Evolutionary conservation across 2,888 invertebrate species (phyloP), one percentile per base, ranked within the genome.

Genomic region (Ichneumoninae sp.): DNA sequence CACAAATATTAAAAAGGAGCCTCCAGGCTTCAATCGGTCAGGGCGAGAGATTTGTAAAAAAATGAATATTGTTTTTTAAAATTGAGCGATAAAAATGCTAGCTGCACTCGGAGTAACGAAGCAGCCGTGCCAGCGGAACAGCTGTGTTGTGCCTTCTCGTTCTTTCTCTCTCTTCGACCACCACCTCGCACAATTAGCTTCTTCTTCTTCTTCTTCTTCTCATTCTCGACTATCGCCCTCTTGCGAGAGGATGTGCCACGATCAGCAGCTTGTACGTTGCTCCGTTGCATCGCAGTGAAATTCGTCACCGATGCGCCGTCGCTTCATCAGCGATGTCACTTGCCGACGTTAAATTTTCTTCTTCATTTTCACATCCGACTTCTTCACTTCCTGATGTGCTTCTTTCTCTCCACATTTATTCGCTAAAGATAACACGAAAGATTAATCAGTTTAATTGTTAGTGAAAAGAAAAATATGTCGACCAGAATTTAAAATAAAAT

Each of bases 101-200:
- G 16, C 16, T 63, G 26, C 52, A 33, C 50, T 10, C 36, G 47
- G 16, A 13, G 50, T 16, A 30, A 33, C 70, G 70, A 30, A n/a
- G 33, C 70, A 3, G 70, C 70, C 52, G 54, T 70, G 52, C 30
- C 70, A 33, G 70, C 50, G n/a, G 16, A 52, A 50, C 33, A 70
- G 50, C 70, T 70, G 70, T 52, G 47, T 36, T 52, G 19, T 54
- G 33, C 6, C 26, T 69, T 3, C 40, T 70, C 33, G 52, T 30
- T 33, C 50, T 52, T n/a, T 70, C 30, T 33, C 26, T 33, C 52
- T 26, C 33, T 30, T 16, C 13, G 26, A 30, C 60, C 10, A 13
- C 26, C 60, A 60, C 26, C 30, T 60, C 30, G 16, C 26, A 26
- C 60, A 60, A 60, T 33, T 26, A 16, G 8, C 40, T 40, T 40